These are phyloP conservation scores for Euwallacea fornicatus DNA, from an alignment of 1,140 invertebrate species.

Conservation along the genomic window DNA sequence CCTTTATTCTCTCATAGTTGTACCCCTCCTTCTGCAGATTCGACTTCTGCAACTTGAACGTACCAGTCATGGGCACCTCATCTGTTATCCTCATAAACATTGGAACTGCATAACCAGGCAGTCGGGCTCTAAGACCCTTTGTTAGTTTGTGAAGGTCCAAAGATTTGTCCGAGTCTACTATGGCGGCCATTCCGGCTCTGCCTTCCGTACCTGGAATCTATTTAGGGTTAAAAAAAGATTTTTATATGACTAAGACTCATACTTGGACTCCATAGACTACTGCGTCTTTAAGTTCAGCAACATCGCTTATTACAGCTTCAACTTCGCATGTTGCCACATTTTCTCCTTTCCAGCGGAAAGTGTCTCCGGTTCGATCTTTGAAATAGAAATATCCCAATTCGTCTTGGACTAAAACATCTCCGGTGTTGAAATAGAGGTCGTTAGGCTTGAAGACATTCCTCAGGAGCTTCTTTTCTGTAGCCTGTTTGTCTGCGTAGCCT, in stretches of 20 bases:
- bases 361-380: constrained; percentile 93
- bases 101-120: constrained; percentile 86
- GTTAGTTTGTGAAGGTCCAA: constrained; percentile 69
- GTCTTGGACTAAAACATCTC: constrained; percentile 90
- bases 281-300: constrained; percentile 71
- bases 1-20: constrained; percentile 63
- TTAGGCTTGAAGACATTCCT: constrained; percentile 80
- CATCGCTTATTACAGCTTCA: constrained; percentile 85
- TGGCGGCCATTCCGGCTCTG: constrained; percentile 92
- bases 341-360: constrained; percentile 92
- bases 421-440: constrained; percentile 90
- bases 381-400: constrained; percentile 94
- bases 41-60: constrained; percentile 89
- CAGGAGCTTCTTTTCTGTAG: constrained; percentile 90
- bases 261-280: constrained; percentile 89
- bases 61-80: constrained; percentile 82
- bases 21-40: constrained; percentile 81
- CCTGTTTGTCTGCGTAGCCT: constrained; percentile 87
- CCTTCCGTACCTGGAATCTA: constrained; percentile 85
- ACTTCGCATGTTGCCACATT: constrained; percentile 98
- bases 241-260: constrained; percentile 41
- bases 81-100: constrained; percentile 84
- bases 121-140: constrained; percentile 63
- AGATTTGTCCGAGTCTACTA: constrained; percentile 72
- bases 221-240: constrained; percentile 1